These are phyloP conservation scores for Gonatopus flavifemur DNA, from an alignment of 1,140 invertebrate genomes.

Conservation along the genomic window DNA sequence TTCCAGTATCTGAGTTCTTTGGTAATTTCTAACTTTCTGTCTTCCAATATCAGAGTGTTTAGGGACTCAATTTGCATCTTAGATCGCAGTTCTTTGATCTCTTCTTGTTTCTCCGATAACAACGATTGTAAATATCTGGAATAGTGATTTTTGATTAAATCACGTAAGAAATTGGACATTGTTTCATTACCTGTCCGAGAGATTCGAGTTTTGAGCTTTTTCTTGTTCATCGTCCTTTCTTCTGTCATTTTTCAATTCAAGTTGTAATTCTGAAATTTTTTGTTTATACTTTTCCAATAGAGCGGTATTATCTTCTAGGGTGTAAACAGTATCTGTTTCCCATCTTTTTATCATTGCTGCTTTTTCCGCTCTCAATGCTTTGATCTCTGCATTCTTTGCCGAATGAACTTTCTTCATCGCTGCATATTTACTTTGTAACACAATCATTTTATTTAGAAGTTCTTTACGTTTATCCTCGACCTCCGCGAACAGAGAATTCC, in stretches of 20 bases:
- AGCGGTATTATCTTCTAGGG: conserved; percentile 28
- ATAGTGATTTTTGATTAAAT: not conserved
- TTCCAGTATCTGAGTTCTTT: conserved; percentile 40
- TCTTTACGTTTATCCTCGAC: conserved; percentile 58
- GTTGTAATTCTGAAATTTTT: conserved; percentile 36
- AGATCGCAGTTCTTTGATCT: conserved; percentile 34
- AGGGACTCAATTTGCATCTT: conserved; percentile 40
- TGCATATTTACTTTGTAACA: conserved; percentile 47
- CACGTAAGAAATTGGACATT: not conserved
- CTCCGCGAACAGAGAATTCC: conserved; percentile 61
- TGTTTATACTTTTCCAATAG: conserved; percentile 36
- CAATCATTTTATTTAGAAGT: conserved; percentile 46
- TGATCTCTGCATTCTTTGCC: conserved; percentile 51
- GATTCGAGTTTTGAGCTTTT: conserved; percentile 9
- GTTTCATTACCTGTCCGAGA: no score
- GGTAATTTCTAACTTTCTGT: conserved; percentile 29
- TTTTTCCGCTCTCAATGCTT: conserved; percentile 50
- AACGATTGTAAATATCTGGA: conserved; percentile 40
- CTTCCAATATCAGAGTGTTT: conserved; percentile 34
- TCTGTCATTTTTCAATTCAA: conserved; percentile 34
- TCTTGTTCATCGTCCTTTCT: conserved; percentile 24
- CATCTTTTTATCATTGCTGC: conserved; percentile 33
- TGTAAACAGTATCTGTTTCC: conserved; percentile 28
- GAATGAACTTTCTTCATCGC: conserved; percentile 50
- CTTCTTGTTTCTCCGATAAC: conserved; percentile 35